These are phyloP conservation scores for Lordiphosa mommai DNA, from an alignment of 1,140 invertebrate genomes.

Conservation along the genomic window DNA sequence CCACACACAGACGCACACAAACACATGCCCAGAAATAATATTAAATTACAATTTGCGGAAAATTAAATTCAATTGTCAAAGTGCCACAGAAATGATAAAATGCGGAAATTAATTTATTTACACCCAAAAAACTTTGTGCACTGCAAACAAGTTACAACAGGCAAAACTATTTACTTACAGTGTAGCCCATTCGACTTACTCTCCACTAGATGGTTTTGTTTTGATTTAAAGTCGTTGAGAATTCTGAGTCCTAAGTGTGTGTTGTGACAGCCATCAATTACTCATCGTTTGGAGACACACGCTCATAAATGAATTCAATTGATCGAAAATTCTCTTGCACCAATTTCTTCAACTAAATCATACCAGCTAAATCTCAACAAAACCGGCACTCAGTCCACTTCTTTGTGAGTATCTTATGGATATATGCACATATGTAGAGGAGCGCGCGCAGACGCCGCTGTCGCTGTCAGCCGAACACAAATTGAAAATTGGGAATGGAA, in stretches of 20 bases:
- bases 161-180: too few relatives aligned
- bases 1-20: not conserved
- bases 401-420: not conserved
- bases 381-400: constrained; percentile 55
- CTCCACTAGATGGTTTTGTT: not conserved
- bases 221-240: constrained; percentile 19
- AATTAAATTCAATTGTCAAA: too few relatives aligned
- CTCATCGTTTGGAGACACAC: constrained; percentile 31
- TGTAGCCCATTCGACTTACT: too few relatives aligned
- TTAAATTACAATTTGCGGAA: constrained; percentile 39
- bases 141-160: too few relatives aligned
- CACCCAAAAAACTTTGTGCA: too few relatives aligned
- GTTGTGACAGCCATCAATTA: constrained; percentile 44
- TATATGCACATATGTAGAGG: constrained; percentile 8
- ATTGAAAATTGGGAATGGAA: constrained; percentile 26
- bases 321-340: constrained; percentile 30
- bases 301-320: constrained; percentile 56
- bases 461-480: constrained; percentile 12
- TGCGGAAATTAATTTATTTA: too few relatives aligned
- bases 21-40: constrained; percentile 1
- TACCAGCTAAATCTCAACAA: constrained; percentile 65
- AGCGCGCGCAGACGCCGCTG: not conserved
- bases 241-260: constrained; percentile 5
- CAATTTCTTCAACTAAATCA: constrained; percentile 59
- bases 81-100: too few relatives aligned